Percentiles rank a stretch among this genome's conserved stretches.
Conservation (phyloP, 2,888 invertebrate genomes). For the Cerceris rybyensis region DNA sequence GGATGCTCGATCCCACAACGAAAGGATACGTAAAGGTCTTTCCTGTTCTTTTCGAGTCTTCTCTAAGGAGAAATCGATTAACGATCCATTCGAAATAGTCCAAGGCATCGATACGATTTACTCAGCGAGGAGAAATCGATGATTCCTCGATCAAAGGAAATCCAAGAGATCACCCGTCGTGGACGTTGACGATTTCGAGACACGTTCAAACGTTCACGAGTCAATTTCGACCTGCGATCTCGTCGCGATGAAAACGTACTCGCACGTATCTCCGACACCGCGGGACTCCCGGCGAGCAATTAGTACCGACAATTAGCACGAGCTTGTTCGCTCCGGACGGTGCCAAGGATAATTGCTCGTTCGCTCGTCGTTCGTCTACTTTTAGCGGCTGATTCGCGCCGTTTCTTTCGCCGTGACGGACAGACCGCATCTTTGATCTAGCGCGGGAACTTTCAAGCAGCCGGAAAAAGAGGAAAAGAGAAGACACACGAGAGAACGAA, state of each 20-base stretch:
- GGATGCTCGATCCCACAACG: constrained; percentile 29
- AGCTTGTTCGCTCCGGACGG: constrained; percentile 48
- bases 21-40: constrained; percentile 48
- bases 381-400: constrained; percentile 57
- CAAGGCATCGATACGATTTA: constrained; percentile 11
- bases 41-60: constrained; percentile 40
- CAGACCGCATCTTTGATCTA: constrained; percentile 38
- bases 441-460: background rate
- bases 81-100: constrained; percentile 12
- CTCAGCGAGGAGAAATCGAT: background rate
- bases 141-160: background rate
- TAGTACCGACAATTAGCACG: constrained; percentile 63
- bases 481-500: no score
- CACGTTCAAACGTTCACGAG: no score
- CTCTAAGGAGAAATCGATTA: constrained; percentile 51
- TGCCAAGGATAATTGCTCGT: constrained; percentile 65
- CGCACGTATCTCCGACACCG: constrained; percentile 37
- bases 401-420: constrained; percentile 43
- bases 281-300: constrained; percentile 62
- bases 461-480: background rate
- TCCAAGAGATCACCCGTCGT: background rate
- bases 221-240: background rate
- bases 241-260: constrained; percentile 29
- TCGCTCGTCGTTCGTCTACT: constrained; percentile 57
- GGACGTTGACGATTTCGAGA: no score